Evolutionary conservation across 2,888 invertebrate genomes (phyloP).

Genomic region (Epinotia nisella): DNA sequence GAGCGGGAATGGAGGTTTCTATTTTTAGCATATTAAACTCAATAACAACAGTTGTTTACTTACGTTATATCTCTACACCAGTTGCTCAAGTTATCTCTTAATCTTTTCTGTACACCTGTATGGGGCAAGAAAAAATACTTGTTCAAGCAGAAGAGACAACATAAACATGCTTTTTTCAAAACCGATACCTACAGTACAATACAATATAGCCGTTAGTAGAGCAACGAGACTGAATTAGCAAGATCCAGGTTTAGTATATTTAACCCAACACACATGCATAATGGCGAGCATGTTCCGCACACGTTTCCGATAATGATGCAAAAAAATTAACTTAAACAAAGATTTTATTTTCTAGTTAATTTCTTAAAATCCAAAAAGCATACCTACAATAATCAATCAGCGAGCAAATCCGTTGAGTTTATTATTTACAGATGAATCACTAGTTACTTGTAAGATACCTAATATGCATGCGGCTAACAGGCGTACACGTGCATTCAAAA

Average conservation of each 20-base stretch:
- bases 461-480: background rate
- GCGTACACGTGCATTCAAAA: background rate
- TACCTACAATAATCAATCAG: background rate
- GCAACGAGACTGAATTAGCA: too few relatives aligned
- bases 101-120: constrained; percentile 77
- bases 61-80: constrained; percentile 64
- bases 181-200: background rate
- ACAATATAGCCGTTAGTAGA: too few relatives aligned
- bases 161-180: background rate
- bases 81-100: constrained; percentile 73
- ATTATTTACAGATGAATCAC: too few relatives aligned
- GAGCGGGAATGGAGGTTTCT: background rate
- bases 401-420: background rate
- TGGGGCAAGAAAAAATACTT: constrained; percentile 55
- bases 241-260: too few relatives aligned
- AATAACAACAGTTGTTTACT: constrained; percentile 35
- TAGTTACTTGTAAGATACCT: background rate
- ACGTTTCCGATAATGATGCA: too few relatives aligned
- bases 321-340: too few relatives aligned
- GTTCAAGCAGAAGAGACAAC: background rate
- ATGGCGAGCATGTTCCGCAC: too few relatives aligned
- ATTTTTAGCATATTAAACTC: background rate
- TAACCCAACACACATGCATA: too few relatives aligned
- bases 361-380: too few relatives aligned
- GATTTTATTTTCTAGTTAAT: too few relatives aligned